Percentiles rank a stretch among this genome's conserved stretches.
Evolutionary conservation across 2,888 invertebrate species (phyloP).

Genomic region (Rotaria macrura): DNA sequence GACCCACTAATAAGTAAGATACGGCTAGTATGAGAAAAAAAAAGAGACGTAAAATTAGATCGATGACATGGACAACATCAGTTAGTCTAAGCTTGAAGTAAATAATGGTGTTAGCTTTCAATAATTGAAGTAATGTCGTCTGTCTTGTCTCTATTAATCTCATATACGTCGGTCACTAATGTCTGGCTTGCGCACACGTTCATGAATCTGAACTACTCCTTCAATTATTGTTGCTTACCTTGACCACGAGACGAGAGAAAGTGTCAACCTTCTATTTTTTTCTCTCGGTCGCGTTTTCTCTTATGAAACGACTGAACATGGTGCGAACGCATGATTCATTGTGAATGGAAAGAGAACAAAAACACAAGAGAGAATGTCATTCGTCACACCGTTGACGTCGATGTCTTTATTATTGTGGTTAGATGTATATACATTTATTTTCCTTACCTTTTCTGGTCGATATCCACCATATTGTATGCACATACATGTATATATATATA

Average conservation of each 20-base stretch:
- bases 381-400: neutral
- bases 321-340: neutral
- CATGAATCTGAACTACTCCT: neutral
- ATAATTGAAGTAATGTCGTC: slow-evolving; percentile 8
- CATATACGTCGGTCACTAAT: neutral
- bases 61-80: neutral
- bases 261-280: neutral
- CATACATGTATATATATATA: neutral
- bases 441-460: neutral
- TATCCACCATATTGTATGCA: neutral
- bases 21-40: neutral
- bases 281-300: neutral
- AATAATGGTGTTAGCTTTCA: neutral
- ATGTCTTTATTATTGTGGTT: neutral
- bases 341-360: neutral
- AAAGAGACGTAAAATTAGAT: neutral
- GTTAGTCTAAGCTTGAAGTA: neutral
- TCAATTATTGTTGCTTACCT: neutral
- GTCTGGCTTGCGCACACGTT: neutral
- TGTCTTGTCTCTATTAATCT: neutral
- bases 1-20: neutral
- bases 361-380: neutral
- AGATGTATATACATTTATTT: neutral
- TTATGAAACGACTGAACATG: neutral
- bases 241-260: neutral